Base-by-base conservation (phyloP, 2,888 invertebrate species). In the Ochropleura leucogaster region DNA sequence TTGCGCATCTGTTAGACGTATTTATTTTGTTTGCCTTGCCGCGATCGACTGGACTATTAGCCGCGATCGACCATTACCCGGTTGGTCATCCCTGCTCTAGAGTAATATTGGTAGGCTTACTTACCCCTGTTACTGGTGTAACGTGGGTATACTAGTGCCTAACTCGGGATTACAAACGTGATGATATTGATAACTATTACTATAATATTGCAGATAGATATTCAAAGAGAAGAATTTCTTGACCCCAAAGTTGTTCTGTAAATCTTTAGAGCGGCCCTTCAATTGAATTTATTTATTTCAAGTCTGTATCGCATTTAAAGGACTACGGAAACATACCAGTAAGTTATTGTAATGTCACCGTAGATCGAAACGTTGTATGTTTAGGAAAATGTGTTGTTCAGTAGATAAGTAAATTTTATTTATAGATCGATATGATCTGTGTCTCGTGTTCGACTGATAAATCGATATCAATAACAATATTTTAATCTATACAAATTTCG, bases 231-330 rank as follows among this genome's bases (percentile, higher is more conserved):
- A 53, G n/a, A 53, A n/a, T 42, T 51, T 65, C n/a, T 42, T 6
- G 44, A 66, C 7, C 42, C 46, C 4, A 51, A 67, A 66, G 49
- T 68, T 80, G 65, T 60, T 85, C 46, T 77, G 47, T 70, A 60
- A 80, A 49, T 62, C 6, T 67, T 20, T 60, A 70, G 55, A 67
- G 66, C 66, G 53, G 49, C 40, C 30, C 68, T 82, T 62, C 77
- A 80, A 67, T 79, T 71, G 68, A 7, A 78, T 85, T 80, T 85
- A 62, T 86, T 84, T 74, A 84, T 94, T 96, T 95, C 96, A 96
- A 96, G 96, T 95, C 96, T 95, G 94, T 91, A 85, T 92, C 94
- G 77, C 93, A 91, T 89, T 89, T 95, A 92, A 94, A 93, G 94
- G 95, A 95, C 85, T 94, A 92, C 85, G 92, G 91, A 83, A 91